phyloP scores from a whole-genome alignment of 1,140 invertebrate species.

The Drosophila sp. region DNA sequence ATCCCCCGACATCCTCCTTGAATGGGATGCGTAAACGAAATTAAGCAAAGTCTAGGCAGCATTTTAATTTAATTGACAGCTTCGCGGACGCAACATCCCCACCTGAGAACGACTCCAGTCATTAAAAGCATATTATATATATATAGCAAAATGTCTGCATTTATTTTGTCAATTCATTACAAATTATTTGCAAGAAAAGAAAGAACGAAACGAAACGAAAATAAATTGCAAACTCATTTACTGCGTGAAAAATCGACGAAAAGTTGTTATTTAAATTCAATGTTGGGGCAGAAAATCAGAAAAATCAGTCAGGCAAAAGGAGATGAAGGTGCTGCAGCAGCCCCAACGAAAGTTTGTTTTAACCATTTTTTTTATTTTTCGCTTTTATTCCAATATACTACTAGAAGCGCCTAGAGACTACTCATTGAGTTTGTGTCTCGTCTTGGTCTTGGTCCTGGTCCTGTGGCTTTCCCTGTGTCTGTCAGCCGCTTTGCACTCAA shows the following conservation, averaged over 20 bases:
- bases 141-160: conserved; percentile 30
- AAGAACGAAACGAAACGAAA: conserved; percentile 38
- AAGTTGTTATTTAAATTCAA: conserved; percentile 39
- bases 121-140: conserved; percentile 75
- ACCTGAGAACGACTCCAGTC: conserved; percentile 42
- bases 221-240: conserved; percentile 78
- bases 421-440: conserved; percentile 24
- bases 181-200: conserved; percentile 59
- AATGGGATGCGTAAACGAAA: conserved; percentile 66
- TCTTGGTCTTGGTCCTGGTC: conserved; percentile 28
- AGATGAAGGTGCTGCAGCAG: conserved; percentile 21
- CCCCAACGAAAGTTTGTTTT: conserved; percentile 60
- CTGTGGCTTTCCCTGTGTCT: conserved; percentile 36
- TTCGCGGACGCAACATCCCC: conserved; percentile 46
- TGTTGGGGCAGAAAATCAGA: conserved; percentile 34
- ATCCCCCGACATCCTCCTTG: not conserved
- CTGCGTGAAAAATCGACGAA: conserved; percentile 46
- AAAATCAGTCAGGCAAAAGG: conserved; percentile 52
- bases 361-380: conserved; percentile 44
- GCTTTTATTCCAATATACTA: not conserved
- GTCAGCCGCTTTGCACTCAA: conserved; percentile 34
- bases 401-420: no score
- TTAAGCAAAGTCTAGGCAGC: conserved; percentile 65
- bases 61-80: conserved; percentile 79
- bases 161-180: conserved; percentile 74